Percentiles rank a stretch among this genome's conserved stretches.
phyloP scores from a whole-genome alignment of 37 sponge, comb jelly and placozoan species.

The Petrosia ficiformis region DNA sequence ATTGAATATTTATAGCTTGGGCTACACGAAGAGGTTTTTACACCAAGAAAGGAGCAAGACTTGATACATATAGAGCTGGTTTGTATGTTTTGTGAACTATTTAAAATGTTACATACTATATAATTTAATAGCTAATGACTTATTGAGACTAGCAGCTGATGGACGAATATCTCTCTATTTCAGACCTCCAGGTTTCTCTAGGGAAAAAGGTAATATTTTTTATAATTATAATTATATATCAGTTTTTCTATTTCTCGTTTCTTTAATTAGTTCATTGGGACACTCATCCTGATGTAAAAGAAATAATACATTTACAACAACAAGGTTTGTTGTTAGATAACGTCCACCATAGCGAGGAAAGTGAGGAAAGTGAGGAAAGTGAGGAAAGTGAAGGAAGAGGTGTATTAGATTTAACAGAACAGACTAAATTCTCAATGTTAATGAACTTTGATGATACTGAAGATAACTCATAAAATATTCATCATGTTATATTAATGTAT shows the following conservation, averaged over 20 bases:
- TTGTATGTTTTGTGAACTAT: too few species aligned
- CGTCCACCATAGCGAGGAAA: background rate
- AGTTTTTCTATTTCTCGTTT: background rate
- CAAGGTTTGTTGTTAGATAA: conserved; percentile 12
- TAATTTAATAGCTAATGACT: conserved; percentile 83
- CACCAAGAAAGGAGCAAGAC: conserved; percentile 88
- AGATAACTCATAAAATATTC: background rate
- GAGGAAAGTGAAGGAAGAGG: background rate
- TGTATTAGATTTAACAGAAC: too few species aligned
- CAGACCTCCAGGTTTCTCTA: conserved; percentile 74
- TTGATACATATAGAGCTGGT: conserved; percentile 95
- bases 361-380: conserved; percentile 13
- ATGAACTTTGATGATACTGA: background rate
- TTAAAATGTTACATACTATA: too few species aligned
- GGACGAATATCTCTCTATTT: conserved; percentile 83
- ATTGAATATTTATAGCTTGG: conserved; percentile 81
- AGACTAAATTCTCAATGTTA: conserved; percentile 4
- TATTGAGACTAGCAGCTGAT: conserved; percentile 88
- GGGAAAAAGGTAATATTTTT: conserved; percentile 52
- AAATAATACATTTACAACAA: conserved; percentile 56
- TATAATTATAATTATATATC: background rate
- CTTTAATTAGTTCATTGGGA: conserved; percentile 40
- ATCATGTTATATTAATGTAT: background rate
- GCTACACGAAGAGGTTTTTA: conserved; percentile 75
- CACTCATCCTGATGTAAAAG: conserved; percentile 58